Evolutionary conservation across 1,140 invertebrate genomes (phyloP).

Genomic region (Papilio polyxenes): DNA sequence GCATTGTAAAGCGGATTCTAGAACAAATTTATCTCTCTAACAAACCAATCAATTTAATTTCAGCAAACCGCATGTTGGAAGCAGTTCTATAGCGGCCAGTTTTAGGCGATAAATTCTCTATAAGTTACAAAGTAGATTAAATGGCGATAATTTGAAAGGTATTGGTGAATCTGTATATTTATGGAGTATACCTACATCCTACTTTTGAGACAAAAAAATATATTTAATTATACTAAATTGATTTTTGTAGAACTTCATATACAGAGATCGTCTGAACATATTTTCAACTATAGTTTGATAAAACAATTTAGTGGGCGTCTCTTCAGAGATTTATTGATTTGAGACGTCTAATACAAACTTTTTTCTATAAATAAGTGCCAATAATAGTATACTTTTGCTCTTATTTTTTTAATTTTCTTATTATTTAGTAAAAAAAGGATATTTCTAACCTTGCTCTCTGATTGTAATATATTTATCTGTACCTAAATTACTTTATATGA

Average conservation of each 20-base stretch:
- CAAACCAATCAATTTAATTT: slow-evolving; percentile 14
- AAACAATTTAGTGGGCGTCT: too few species aligned
- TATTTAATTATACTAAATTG: too few species aligned
- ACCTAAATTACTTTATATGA: neutral
- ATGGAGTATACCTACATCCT: too few species aligned
- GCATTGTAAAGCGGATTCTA: neutral
- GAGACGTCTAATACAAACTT: too few species aligned
- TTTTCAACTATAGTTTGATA: too few species aligned
- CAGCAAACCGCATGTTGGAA: slow-evolving; percentile 11
- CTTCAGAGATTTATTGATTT: too few species aligned
- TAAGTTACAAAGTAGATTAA: neutral
- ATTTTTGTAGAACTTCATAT: too few species aligned
- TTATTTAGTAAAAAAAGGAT: neutral
- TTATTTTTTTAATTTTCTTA: neutral
- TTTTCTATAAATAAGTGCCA: neutral
- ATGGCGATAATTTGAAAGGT: neutral
- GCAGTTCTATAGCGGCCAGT: neutral
- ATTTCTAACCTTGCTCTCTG: neutral
- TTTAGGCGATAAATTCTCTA: slow-evolving; percentile 9
- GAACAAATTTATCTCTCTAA: neutral
- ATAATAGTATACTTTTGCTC: neutral
- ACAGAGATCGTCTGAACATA: too few species aligned
- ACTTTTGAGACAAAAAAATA: too few species aligned
- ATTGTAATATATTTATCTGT: neutral
- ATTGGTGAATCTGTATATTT: too few species aligned